A percentile compares a stretch with the other conserved stretches of the same genome.
Conservation (phyloP, 2,113 vertebrate genomes). For the Plotosus lineatus region DNA sequence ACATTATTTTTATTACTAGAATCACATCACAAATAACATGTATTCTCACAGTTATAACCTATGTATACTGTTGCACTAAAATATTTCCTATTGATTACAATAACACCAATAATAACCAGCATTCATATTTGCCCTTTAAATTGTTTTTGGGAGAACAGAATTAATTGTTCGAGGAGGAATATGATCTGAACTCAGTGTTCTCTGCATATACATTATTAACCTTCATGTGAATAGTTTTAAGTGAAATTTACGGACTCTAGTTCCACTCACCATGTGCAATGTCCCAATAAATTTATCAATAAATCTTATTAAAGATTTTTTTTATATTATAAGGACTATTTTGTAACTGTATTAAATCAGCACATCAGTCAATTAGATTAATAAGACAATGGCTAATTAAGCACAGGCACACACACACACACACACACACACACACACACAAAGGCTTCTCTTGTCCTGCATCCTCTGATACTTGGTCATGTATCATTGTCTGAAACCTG, state of each 20-base stretch:
- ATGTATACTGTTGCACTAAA: conserved; percentile 1
- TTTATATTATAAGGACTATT: too few relatives aligned
- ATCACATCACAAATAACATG: neutral
- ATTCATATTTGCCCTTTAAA: conserved; percentile 4
- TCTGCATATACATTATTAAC: neutral
- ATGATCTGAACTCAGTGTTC: neutral
- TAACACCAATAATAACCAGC: neutral
- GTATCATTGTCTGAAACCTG: conserved; percentile 42
- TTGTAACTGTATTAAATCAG: too few relatives aligned
- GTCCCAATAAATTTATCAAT: neutral
- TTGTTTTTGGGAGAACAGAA: neutral
- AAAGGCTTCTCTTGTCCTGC: conserved; percentile 46
- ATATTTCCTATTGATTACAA: neutral
- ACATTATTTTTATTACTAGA: neutral
- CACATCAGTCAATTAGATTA: conserved; percentile 35
- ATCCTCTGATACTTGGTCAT: conserved; percentile 44
- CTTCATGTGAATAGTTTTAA: neutral
- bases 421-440: conserved; percentile 45
- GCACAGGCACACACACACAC: conserved; percentile 51
- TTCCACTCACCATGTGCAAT: neutral
- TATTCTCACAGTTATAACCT: neutral
- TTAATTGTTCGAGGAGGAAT: neutral
- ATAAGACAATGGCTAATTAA: conserved; percentile 56
- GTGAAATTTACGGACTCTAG: neutral
- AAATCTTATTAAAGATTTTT: neutral